These are phyloP conservation scores for Acanthis flammea DNA, from an alignment of 2,797 vertebrate species.

Conservation along the genomic window DNA sequence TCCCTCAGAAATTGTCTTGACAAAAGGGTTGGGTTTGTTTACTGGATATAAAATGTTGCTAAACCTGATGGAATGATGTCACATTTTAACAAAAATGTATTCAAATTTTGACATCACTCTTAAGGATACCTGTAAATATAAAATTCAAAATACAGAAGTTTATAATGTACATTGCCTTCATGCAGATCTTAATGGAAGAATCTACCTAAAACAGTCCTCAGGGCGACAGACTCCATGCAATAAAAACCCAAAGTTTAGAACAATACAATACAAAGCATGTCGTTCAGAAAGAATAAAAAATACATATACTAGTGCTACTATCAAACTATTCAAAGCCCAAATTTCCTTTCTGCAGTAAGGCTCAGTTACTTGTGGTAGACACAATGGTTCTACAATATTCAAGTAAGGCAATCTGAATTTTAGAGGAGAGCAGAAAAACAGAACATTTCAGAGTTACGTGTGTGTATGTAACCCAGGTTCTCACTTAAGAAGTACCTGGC, in stretches of 20 bases:
- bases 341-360: background rate
- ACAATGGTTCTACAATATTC: background rate
- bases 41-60: slow-evolving; percentile 45
- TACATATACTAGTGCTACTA: background rate
- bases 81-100: slow-evolving; percentile 22
- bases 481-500: background rate
- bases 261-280: background rate
- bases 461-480: background rate
- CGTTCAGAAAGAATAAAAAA: background rate
- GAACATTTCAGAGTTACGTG: background rate
- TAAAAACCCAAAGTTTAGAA: background rate
- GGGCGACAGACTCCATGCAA: background rate
- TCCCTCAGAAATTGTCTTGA: slow-evolving; percentile 55
- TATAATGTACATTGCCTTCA: background rate
- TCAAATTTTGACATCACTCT: slow-evolving; percentile 15
- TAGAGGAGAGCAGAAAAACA: background rate
- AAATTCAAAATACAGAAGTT: background rate
- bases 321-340: background rate
- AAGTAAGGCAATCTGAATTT: background rate
- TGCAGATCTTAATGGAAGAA: background rate
- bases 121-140: background rate
- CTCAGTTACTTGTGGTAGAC: background rate
- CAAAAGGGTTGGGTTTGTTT: slow-evolving; percentile 60
- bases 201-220: background rate
- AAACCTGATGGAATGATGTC: slow-evolving; percentile 37